Evolutionary conservation across 2,888 invertebrate genomes (phyloP).

Genomic region (Drosophila ustulata): DNA sequence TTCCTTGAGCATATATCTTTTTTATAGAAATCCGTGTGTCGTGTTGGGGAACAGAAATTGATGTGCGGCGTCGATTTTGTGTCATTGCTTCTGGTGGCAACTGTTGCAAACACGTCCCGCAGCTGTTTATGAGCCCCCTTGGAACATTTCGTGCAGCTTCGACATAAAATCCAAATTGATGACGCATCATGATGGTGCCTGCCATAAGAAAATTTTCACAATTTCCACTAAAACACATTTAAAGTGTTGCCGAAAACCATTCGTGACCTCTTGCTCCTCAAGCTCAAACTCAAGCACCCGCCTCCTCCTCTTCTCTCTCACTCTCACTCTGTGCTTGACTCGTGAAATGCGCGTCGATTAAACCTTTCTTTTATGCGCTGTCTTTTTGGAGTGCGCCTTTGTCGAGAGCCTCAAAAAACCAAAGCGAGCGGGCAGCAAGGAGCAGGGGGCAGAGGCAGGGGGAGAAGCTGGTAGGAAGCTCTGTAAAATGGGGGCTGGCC

Average conservation of each 20-base stretch:
- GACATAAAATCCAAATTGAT: conserved; percentile 70
- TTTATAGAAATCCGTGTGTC: conserved; percentile 3
- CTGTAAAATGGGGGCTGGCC: conserved; percentile 38
- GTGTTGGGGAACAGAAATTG: conserved; percentile 14
- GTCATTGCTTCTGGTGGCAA: conserved; percentile 34
- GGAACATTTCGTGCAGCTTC: conserved; percentile 27
- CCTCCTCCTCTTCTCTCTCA: not conserved
- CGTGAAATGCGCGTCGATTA: conserved; percentile 73
- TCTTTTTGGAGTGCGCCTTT: conserved; percentile 64
- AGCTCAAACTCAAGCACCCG: not conserved
- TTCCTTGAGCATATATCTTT: not conserved
- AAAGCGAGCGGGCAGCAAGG: conserved; percentile 14
- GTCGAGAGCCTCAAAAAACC: conserved; percentile 48
- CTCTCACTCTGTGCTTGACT: conserved; percentile 14
- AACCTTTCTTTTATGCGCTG: conserved; percentile 77
- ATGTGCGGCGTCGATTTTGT: conserved; percentile 21
- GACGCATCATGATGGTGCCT: conserved; percentile 67
- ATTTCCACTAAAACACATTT: conserved; percentile 74
- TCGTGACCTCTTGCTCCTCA: conserved; percentile 8
- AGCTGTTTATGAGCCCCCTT: conserved; percentile 52
- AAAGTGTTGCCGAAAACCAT: conserved; percentile 42
- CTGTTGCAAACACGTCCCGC: conserved; percentile 37
- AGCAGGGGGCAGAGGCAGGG: not conserved
- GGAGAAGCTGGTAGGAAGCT: not conserved
- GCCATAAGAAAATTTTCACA: conserved; percentile 69